A percentile compares a stretch with the other conserved stretches of the same genome.
Evolutionary conservation across 2,113 vertebrate species (phyloP).

Genomic region (Sinosuthora webbiana): DNA sequence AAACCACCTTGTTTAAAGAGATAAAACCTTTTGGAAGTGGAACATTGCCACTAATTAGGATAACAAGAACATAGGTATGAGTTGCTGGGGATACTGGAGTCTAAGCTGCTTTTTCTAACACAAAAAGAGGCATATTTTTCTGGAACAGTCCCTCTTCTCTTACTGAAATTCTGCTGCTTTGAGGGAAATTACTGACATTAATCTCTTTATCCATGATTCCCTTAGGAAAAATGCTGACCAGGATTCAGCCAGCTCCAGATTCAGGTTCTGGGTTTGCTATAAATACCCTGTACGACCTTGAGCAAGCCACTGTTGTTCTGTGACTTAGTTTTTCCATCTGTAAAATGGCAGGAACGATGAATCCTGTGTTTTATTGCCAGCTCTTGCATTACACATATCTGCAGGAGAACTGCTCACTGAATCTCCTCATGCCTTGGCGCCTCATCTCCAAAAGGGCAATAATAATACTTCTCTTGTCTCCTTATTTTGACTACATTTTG

Average conservation of each 20-base stretch:
- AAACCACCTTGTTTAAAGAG: neutral
- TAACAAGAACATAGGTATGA: slow-evolving; percentile 20
- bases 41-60: slow-evolving; percentile 33
- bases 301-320: neutral
- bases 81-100: neutral
- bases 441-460: neutral
- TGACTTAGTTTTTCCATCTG: slow-evolving; percentile 21
- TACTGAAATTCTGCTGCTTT: slow-evolving; percentile 22
- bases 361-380: slow-evolving; percentile 20
- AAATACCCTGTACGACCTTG: neutral
- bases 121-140: neutral
- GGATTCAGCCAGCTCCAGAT: slow-evolving; percentile 3
- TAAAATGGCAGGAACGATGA: slow-evolving; percentile 5
- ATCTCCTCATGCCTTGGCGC: neutral
- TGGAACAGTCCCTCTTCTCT: neutral
- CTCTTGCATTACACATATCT: slow-evolving; percentile 8
- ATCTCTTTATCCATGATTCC: slow-evolving; percentile 7
- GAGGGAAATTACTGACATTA: neutral
- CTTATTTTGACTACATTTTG: neutral
- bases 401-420: neutral
- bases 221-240: slow-evolving; percentile 4
- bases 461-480: neutral
- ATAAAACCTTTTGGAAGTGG: slow-evolving; percentile 9
- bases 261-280: slow-evolving; percentile 27
- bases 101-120: neutral